Base-by-base conservation (phyloP, 2,797 vertebrate genomes). In the Cyclura pinguis region DNA sequence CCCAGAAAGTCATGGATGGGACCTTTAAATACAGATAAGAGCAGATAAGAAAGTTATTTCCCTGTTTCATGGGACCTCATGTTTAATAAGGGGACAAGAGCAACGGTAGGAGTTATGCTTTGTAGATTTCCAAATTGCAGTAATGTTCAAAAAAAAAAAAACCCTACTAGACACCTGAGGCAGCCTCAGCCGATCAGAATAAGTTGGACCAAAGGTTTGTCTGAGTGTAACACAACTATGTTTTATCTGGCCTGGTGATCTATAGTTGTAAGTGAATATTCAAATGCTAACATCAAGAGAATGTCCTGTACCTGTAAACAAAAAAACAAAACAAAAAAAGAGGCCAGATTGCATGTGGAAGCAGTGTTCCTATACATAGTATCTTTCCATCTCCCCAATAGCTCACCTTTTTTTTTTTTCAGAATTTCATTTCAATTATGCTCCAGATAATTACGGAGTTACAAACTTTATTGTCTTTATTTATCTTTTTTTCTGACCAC, bases 241-340 rank as follows among this genome's bases (percentile, higher is more conserved):
- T 38, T 20, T 82, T 29, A 16, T 27, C 8, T 42, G 22, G 3
- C 72, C n/a, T 74, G 47, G 85, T 76, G 73, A 86, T 18, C 27
- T 7, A 16, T 38, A 14, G 42, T 7, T 57, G n/a, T 80, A 59
- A 69, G 20, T 67, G 57, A n/a, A 88, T 88, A 74, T 73, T 14
- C 80, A 81, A 35, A 18, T 24, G 69, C 90, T 91, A 89, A 73
- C 92, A 84, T 0, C 59, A 77, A 13, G 85, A 86, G 18, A 72
- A 90, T 76, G 4, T 64, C 6, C 77, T 32, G 27, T 55, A 92
- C 83, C 7, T 16, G 16, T 24, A 80, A 83, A 81, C 62, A 80
- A 74, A 80, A 27, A 80, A 83, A 81, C 62, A 80, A 74, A 80
- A 47, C 59, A 81, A 38, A 35, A 74, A 47, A 47, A 47, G 42